Conservation (phyloP, 2,888 invertebrate genomes). For the Oegoconia quadripuncta region DNA sequence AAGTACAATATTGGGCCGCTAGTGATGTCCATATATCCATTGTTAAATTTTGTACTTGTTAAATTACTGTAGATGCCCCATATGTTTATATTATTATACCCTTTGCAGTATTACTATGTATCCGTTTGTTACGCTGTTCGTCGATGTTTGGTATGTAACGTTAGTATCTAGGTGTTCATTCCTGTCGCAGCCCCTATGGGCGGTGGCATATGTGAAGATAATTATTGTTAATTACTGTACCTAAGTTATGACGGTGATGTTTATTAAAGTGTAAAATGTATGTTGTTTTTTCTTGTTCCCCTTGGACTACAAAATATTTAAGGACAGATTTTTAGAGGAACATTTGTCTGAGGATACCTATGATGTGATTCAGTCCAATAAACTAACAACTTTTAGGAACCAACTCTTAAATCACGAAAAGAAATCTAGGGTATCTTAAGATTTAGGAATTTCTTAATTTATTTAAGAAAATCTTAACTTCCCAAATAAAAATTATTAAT, state of each 20-base stretch:
- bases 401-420: too few relatives aligned
- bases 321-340: too few relatives aligned
- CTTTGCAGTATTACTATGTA: conserved; percentile 30
- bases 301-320: too few relatives aligned
- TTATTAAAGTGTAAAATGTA: conserved; percentile 65
- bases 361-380: too few relatives aligned
- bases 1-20: too few relatives aligned
- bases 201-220: conserved; percentile 42
- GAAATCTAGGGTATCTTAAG: too few relatives aligned
- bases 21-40: too few relatives aligned
- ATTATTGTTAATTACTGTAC: conserved; percentile 69
- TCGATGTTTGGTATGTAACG: conserved; percentile 28
- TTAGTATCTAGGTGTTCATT: conserved; percentile 51
- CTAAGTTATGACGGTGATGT: conserved; percentile 69
- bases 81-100: conserved; percentile 16
- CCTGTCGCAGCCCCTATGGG: conserved; percentile 23
- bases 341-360: too few relatives aligned
- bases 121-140: conserved; percentile 29
- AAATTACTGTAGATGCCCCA: conserved; percentile 13
- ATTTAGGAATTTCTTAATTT: too few relatives aligned
- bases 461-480: too few relatives aligned
- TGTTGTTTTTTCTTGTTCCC: conserved; percentile 16
- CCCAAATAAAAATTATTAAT: too few relatives aligned
- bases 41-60: conserved; percentile 33
- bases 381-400: too few relatives aligned